Conservation (phyloP, 2,888 invertebrate species). For the Idaea aversata region DNA sequence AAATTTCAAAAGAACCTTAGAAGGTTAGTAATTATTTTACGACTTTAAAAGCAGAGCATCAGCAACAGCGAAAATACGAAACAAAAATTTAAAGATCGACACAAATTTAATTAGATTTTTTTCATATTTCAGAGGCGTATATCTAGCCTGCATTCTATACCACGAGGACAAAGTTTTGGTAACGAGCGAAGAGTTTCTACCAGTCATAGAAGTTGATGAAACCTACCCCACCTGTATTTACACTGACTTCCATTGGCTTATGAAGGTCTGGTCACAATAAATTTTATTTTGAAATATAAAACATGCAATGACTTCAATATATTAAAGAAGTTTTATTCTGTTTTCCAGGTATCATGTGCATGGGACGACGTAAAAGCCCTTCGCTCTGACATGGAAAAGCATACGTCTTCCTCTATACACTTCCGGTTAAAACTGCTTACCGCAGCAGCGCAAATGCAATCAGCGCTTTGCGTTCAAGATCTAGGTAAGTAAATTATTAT, state of each 20-base stretch:
- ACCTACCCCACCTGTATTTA: conserved; percentile 95
- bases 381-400: conserved; percentile 96
- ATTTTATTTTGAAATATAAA: not conserved
- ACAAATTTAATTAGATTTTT: not conserved
- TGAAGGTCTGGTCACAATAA: conserved; percentile 84
- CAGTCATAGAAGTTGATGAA: conserved; percentile 98
- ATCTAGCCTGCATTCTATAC: conserved; percentile 95
- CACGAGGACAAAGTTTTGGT: conserved; percentile 97
- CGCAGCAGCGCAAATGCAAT: conserved; percentile 96
- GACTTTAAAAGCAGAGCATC: not conserved
- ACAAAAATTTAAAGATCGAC: not conserved
- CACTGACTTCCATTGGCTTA: conserved; percentile 97
- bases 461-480: conserved; percentile 94
- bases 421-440: conserved; percentile 95
- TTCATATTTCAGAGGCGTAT: conserved; percentile 88
- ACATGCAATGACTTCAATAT: not conserved
- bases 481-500: conserved; percentile 76
- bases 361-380: conserved; percentile 98
- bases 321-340: not conserved
- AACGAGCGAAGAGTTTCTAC: conserved; percentile 97
- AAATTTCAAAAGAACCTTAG: conserved; percentile 96
- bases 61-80: not conserved
- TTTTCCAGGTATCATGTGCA: conserved; percentile 89
- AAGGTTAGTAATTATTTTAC: conserved; percentile 29
- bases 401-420: conserved; percentile 93